Base-by-base conservation (phyloP, 2,797 vertebrate species). In the Pseudomugil tenellus region DNA sequence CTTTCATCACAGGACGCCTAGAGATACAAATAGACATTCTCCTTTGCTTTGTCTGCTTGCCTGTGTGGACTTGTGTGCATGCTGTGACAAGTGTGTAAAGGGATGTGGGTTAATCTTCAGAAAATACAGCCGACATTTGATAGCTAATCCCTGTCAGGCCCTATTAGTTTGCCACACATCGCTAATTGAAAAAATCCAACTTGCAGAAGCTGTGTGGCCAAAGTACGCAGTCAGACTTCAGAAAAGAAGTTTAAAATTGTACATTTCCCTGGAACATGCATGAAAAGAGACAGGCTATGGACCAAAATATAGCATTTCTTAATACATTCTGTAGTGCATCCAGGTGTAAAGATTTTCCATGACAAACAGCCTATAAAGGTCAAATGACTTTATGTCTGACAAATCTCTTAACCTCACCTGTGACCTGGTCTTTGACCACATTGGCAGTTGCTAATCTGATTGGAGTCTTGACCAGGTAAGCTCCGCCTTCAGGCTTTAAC, bases 81-180 rank as follows among this genome's bases (percentile, higher is more conserved):
- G 80, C 70, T 74, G 72, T 37, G 52, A 71, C 85, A 84, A 67
- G 87, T 63, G 74, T 55, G 75, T 67, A 65, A 59, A 72, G 35
- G 75, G 75, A 87, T 70, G 80, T 88, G 56, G 84, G 89, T 86
- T 92, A 89, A 92, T 87, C 87, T 84, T 77, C 67, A 80, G 74
- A 63, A 58, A 85, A 71, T 53, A 64, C 79, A 63, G 79, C 68
- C 37, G 51, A 86, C 84, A 71, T 87, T 89, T 91, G 84, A 91
- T 88, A 76, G 80, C 62, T 90, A 84, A 92, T 89, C 90, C 81
- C 84, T 81, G 86, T 87, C 82, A 90, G 73, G 63, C 19, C 67
- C 56, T 57, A 89, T 92, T 90, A 89, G 72, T 46, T 64, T 53
- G 55, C 58, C 54, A 71, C 74, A 68, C 61, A 58, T 64, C 49